These are phyloP conservation scores for Thecophora atra DNA, from an alignment of 2,888 invertebrate species.

Conservation along the genomic window DNA sequence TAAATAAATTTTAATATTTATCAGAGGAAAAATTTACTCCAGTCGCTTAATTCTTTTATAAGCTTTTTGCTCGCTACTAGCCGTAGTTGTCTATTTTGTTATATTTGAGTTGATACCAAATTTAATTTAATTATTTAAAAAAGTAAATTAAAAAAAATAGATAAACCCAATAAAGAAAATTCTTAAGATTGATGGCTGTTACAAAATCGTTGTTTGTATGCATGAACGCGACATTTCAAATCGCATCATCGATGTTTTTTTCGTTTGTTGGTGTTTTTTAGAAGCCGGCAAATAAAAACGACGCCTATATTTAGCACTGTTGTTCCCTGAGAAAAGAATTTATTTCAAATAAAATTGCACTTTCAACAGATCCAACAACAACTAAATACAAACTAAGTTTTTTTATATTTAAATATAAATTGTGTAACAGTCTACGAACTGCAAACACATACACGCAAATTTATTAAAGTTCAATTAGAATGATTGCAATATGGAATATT, in stretches of 20 bases:
- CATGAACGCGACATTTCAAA: not conserved
- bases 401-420: not conserved
- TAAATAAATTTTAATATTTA: too few relatives aligned
- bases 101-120: too few relatives aligned
- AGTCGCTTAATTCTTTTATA: too few relatives aligned
- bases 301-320: too few relatives aligned
- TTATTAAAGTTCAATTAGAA: constrained; percentile 2
- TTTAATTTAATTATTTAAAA: too few relatives aligned
- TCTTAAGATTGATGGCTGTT: constrained; percentile 4
- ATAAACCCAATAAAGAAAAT: not conserved
- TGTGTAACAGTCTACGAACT: not conserved
- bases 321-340: not conserved
- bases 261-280: not conserved
- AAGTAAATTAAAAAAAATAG: not conserved
- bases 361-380: too few relatives aligned
- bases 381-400: too few relatives aligned
- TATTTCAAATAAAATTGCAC: not conserved
- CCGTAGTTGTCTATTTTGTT: too few relatives aligned
- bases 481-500: not conserved
- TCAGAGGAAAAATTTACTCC: too few relatives aligned
- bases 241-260: too few relatives aligned
- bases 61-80: too few relatives aligned
- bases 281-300: not conserved
- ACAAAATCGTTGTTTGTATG: not conserved
- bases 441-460: not conserved